A percentile compares a stretch with the other conserved stretches of the same genome.
Evolutionary conservation across 2,113 vertebrate species (phyloP).

Genomic region (Microtus ochrogaster): DNA sequence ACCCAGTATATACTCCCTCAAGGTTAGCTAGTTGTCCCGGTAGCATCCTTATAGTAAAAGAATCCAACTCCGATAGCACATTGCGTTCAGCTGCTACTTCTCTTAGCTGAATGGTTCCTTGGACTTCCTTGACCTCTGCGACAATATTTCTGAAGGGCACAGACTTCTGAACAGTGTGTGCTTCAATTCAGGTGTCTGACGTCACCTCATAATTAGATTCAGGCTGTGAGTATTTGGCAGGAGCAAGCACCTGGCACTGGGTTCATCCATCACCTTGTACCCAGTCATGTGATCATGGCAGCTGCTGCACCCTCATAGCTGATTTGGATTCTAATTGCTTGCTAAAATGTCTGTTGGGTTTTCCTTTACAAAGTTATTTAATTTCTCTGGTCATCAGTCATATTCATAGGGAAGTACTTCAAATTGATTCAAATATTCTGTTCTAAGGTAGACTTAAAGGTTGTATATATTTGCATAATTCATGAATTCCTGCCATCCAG

Average conservation of each 20-base stretch:
- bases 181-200: background rate
- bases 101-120: background rate
- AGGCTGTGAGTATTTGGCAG: background rate
- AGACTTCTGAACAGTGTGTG: background rate
- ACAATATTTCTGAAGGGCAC: background rate
- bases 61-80: no score
- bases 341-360: background rate
- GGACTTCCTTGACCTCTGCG: background rate
- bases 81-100: background rate
- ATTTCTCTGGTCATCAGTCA: background rate
- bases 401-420: slow-evolving; percentile 17
- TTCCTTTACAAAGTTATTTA: background rate
- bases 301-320: background rate
- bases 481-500: background rate
- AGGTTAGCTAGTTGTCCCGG: background rate
- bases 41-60: background rate
- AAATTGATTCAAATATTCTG: background rate
- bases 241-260: background rate
- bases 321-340: background rate
- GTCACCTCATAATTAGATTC: background rate
- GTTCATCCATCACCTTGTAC: background rate
- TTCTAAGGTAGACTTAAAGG: background rate
- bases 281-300: background rate
- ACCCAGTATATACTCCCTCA: background rate
- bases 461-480: background rate